These are phyloP conservation scores for Rostratula benghalensis DNA, from an alignment of 2,113 vertebrate genomes.

Conservation along the genomic window DNA sequence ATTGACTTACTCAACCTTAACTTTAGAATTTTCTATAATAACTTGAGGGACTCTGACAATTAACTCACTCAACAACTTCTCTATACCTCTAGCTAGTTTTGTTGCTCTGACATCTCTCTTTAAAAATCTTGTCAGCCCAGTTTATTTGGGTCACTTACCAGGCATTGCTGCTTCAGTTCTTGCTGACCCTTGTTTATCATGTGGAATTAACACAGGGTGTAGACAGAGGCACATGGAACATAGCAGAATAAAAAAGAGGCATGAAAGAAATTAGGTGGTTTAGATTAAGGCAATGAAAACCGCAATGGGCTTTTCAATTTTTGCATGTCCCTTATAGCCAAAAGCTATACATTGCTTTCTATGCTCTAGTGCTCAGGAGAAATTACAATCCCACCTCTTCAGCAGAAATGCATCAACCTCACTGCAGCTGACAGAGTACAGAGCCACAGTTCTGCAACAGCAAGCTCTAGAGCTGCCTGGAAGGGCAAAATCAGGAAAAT, in stretches of 20 bases:
- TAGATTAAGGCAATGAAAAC: neutral
- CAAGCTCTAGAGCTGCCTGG: neutral
- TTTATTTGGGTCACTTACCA: slow-evolving; percentile 52
- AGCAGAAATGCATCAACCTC: neutral
- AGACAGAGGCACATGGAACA: neutral
- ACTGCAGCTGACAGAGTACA: neutral
- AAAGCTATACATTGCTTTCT: neutral
- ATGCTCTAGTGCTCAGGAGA: neutral
- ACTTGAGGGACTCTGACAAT: slow-evolving; percentile 29
- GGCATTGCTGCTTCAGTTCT: slow-evolving; percentile 41
- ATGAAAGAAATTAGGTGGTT: neutral
- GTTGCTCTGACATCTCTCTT: neutral
- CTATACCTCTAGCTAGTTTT: neutral
- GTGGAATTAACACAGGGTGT: slow-evolving; percentile 17
- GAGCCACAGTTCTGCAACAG: neutral
- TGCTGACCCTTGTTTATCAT: slow-evolving; percentile 45
- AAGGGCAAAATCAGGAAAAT: neutral
- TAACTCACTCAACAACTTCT: slow-evolving; percentile 14
- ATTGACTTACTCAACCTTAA: slow-evolving; percentile 38
- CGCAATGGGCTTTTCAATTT: neutral
- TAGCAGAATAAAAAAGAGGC: neutral
- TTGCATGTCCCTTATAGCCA: neutral
- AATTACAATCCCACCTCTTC: neutral
- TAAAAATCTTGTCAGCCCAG: slow-evolving; percentile 13
- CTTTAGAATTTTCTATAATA: slow-evolving; percentile 26